Base-by-base conservation (phyloP, 2,797 vertebrate genomes). In the Rhinella marina region DNA sequence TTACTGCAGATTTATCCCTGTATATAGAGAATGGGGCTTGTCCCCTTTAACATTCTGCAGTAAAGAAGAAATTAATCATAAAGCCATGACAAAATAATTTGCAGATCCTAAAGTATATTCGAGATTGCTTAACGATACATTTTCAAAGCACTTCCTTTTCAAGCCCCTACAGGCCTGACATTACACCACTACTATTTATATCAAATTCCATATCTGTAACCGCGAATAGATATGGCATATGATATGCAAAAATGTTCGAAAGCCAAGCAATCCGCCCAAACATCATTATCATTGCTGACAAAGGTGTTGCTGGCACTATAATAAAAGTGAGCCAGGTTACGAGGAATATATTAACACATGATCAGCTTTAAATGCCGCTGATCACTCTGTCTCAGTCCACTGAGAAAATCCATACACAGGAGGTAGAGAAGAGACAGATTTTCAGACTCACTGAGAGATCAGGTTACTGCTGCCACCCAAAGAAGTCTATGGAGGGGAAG, bases 141-240 rank as follows among this genome's bases (percentile, higher is more conserved):
- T 81, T 81, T 62, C 32, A 25, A 41, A 86, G 32, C 81, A 61
- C 66, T 81, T 87, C 78, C 79, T 81, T 61, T 82, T 87, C 86
- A 32, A 23, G 86, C 76, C 57, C 50, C n/a, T 76, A 76, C 86
- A 87, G 79, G 86, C 86, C 29, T 32, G 66, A 48, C n/a, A 76
- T 75, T 52, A 64, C 86, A 86, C 84, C 75, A 54, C 41, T 25
- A 52, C 76, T 81, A 68, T 73, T 87, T 81, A 19, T 61, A 50
- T 81, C 81, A 75, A 82, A 82, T 82, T 87, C 86, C 66, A 87
- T 21, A 82, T 25, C 72, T 1, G 25, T 84, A 52, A 84, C 82
- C 32, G 32, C 32, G 3, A 41, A 41, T 29, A 68, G 81, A 54
- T 82, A 68, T 27, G 48, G 52, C 54, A 73, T 59, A 11, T 32